Base-by-base conservation (phyloP, 30 jellyfish, hydroid and myxozoan genomes). In the Turritopsis dohrnii region DNA sequence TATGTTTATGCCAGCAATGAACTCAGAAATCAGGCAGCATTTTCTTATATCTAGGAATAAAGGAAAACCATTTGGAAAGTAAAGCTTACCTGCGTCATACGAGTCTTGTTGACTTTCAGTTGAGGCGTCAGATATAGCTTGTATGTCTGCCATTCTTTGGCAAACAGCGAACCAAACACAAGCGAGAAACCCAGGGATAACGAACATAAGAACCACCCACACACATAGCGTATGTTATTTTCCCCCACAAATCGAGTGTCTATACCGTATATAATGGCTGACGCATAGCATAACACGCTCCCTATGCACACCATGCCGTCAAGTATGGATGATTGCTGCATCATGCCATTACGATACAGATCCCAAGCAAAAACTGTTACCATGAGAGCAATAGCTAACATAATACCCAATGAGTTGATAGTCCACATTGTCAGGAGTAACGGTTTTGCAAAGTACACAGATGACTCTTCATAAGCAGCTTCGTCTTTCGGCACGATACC, bases 91-190 rank as follows among this genome's bases (percentile, higher is more conserved):
- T 80, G 22, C 18, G 53, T 26, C 21, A 26, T 4, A 53, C 80
- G 30, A 18, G 18, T 52, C 29, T 76, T 76, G 52, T 19, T 17
- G 54, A 80, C 41, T 65, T 82, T 82, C 9, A 65, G 18, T 22
- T 79, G 86, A 65, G 89, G 86, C 25, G 85, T 65, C 87, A 82
- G 85, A 80, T 83, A 93, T 16, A 88, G 75, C 31, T 88, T 93
- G 87, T 93, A 88, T 1, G 85, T 91, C 31, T 96, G 71, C 98
- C 98, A 93, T 28, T 90, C 86, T 29, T 93, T 93, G 79, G 96
- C 84, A 53, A 93, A 93, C 86, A 93, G 75, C 19, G 96, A 94
- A 5, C 98, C 98, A 79, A 88, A 93, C 23, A 93, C 80, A 81
- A 93, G 72, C 1, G 98, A 88, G 79, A 93, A 93, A 23, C 98